Conservation (phyloP, 2,797 vertebrate genomes). For the Syngnathus acus region DNA sequence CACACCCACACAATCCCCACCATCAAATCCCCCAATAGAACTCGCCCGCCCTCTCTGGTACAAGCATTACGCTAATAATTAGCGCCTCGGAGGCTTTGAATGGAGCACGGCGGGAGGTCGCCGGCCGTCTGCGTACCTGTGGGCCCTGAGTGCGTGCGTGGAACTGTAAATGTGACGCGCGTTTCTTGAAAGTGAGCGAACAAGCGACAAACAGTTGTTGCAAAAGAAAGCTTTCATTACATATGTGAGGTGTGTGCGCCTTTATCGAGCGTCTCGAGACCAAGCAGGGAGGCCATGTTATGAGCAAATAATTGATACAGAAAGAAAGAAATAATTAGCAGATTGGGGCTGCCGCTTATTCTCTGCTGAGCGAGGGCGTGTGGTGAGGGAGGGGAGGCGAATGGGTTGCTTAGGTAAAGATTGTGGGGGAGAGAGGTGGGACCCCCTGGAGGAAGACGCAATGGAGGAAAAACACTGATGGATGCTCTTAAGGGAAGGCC, state of each 20-base stretch:
- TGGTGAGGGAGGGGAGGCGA: constrained; percentile 13
- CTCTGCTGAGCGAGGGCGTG: constrained; percentile 47
- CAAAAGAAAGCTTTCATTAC: constrained; percentile 26
- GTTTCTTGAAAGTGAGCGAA: neutral
- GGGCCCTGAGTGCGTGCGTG: constrained; percentile 12
- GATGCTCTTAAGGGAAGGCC: constrained; percentile 70
- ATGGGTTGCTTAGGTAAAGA: constrained; percentile 2
- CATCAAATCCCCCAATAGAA: constrained; percentile 35
- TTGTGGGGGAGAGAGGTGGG: constrained; percentile 20
- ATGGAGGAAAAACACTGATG: constrained; percentile 67
- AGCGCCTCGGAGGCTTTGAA: constrained; percentile 74
- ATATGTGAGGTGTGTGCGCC: constrained; percentile 29
- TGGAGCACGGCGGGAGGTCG: constrained; percentile 61
- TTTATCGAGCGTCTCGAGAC: constrained; percentile 72
- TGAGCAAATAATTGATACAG: constrained; percentile 72
- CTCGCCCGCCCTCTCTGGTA: constrained; percentile 40
- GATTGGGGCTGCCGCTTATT: constrained; percentile 66
- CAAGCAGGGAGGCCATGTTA: constrained; percentile 54
- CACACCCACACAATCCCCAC: constrained; percentile 26
- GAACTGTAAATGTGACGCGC: neutral
- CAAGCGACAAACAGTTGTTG: constrained; percentile 17
- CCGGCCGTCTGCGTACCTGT: constrained; percentile 41
- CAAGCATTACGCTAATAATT: constrained; percentile 77
- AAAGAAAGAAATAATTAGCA: constrained; percentile 77
- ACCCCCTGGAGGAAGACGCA: constrained; percentile 51